Evolutionary conservation across 2,797 vertebrate genomes (phyloP).

Genomic region (Enteromius trimaculatus): DNA sequence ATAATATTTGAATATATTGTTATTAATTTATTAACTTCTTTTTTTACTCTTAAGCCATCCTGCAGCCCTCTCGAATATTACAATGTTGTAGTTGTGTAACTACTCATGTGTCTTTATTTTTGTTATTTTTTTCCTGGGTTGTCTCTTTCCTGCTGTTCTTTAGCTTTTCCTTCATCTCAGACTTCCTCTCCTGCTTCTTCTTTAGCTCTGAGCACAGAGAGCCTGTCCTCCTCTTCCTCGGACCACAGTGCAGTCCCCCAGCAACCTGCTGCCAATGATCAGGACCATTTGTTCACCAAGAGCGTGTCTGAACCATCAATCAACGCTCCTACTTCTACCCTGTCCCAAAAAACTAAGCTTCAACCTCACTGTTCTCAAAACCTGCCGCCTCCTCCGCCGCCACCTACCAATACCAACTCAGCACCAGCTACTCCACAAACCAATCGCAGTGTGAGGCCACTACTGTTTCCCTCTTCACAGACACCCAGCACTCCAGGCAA

Average conservation of each 20-base stretch:
- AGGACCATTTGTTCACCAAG: conserved; percentile 84
- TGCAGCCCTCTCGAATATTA: background rate
- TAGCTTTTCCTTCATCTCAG: conserved; percentile 80
- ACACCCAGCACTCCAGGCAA: conserved; percentile 51
- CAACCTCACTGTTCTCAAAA: conserved; percentile 59
- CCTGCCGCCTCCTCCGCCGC: conserved; percentile 56
- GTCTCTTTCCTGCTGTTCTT: conserved; percentile 37
- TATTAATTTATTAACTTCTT: background rate
- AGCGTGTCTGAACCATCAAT: conserved; percentile 92
- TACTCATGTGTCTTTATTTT: background rate
- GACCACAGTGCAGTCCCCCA: conserved; percentile 71
- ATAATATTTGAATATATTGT: background rate
- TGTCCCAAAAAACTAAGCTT: conserved; percentile 61
- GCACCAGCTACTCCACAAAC: conserved; percentile 83
- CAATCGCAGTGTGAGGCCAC: conserved; percentile 74
- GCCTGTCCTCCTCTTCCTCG: conserved; percentile 83
- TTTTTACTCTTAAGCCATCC: background rate
- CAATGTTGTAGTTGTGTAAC: background rate
- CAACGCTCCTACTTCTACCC: conserved; percentile 70
- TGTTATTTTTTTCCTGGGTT: conserved; percentile 23
- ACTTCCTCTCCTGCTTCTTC: conserved; percentile 88
- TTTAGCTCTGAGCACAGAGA: conserved; percentile 92
- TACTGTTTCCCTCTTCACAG: conserved; percentile 68
- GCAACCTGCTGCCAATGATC: conserved; percentile 61
- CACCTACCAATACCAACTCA: conserved; percentile 74